Evolutionary conservation across 2,797 vertebrate species (phyloP).

Genomic region (Passerculus sandwichensis): DNA sequence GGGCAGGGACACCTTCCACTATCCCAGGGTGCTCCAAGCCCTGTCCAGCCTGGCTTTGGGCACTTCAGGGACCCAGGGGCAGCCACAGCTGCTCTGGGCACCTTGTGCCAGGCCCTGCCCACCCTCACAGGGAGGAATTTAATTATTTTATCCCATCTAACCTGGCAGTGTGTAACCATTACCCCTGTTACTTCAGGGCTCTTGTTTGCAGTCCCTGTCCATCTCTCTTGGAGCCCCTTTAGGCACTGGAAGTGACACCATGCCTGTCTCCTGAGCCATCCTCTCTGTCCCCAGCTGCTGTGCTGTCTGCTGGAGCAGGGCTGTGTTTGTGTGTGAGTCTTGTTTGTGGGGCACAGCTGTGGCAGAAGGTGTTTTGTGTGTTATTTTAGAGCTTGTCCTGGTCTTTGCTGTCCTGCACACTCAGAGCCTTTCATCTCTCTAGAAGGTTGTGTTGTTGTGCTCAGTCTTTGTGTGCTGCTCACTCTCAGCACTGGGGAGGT

Average conservation of each 20-base stretch:
- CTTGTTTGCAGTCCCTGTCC: not conserved
- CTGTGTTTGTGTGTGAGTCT: not conserved
- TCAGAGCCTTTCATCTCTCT: not conserved
- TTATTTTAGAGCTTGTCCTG: not conserved
- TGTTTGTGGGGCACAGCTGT: not conserved
- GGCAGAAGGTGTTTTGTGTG: not conserved
- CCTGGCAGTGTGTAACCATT: not conserved
- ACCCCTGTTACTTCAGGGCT: not conserved
- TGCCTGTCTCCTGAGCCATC: not conserved
- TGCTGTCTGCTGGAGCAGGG: not conserved
- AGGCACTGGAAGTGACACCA: not conserved
- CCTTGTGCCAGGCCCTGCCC: fast-evolving
- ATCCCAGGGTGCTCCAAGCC: not conserved
- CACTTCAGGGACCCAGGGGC: not conserved
- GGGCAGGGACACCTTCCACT: not conserved
- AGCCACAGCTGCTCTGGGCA: not conserved
- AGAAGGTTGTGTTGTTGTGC: not conserved
- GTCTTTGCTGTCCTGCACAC: not conserved
- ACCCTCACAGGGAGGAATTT: not conserved
- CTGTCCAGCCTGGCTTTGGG: fast-evolving
- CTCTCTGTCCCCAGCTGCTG: not conserved
- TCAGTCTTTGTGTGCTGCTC: fast-evolving
- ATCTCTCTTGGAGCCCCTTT: not conserved
- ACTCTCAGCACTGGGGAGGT: not conserved
- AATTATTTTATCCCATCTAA: not conserved